Base-by-base conservation (phyloP, 2,888 invertebrate species). In the Limenitis camilla region DNA sequence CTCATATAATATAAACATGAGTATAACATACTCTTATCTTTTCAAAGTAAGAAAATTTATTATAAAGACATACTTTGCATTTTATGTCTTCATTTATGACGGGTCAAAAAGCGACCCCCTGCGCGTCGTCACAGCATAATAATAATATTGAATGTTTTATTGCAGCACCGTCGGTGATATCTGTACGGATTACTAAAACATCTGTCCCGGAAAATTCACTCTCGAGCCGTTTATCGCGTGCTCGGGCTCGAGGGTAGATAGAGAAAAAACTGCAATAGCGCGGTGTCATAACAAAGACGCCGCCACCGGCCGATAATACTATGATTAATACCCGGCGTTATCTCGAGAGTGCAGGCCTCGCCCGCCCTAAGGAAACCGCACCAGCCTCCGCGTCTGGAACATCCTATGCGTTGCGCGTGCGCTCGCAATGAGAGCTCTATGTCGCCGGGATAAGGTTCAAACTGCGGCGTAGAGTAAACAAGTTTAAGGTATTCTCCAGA, bases 121-220 rank as follows among this genome's bases (percentile, higher is more conserved):
- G 50, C 52, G 48, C 49, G 43, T 48, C 55, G 49, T 55, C 53
- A 43, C 52, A 55, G 59, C 63, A 66, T 69, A 64, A 65, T 66
- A 70, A 81, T 83, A 78, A 78, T 71, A 77, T 74, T 71, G 71
- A 77, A 78, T 76, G 78, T 81, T 82, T 80, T 78, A 79, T 77
- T 76, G 73, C 67, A 62, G 64, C 55, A 46, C 47, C 67, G 66
- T 58, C 65, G 62, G 57, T 61, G 59, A 62, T 59, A 58, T 63
- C 61, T 61, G 59, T 59, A 67, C 65, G 76, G 76, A 80, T 80
- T 78, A 77, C 84, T 80, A 78, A 80, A 84, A 84, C 86, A 86
- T 86, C 86, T 86, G 86, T 84, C 81, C 76, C 83, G 83, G 86
- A 84, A 85, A 85, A 85, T 86, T 84, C 82, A 80, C 85, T 83